Conservation (phyloP, 2,888 invertebrate species). For the Parthenolecanium corni region DNA sequence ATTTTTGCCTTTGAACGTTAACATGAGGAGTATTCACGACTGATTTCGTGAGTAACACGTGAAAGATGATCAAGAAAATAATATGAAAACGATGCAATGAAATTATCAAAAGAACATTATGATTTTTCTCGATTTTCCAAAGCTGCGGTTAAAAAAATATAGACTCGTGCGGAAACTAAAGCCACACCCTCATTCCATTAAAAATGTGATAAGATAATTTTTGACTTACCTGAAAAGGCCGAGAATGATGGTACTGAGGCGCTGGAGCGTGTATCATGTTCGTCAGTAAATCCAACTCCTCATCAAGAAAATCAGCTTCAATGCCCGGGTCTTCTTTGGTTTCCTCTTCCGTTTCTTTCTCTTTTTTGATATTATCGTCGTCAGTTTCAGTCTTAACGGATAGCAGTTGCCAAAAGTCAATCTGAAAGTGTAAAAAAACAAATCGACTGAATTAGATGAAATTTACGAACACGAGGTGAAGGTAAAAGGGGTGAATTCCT, state of each 20-base stretch:
- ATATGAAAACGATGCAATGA: no score
- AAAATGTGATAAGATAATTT: no score
- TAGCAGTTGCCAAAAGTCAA: constrained; percentile 21
- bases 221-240: constrained; percentile 14
- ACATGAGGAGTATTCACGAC: no score
- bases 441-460: no score
- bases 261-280: constrained; percentile 20
- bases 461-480: neutral
- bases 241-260: constrained; percentile 18
- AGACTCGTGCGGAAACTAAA: no score
- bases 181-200: no score
- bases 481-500: neutral
- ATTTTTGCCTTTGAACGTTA: no score
- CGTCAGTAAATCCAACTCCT: constrained; percentile 17
- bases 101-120: no score
- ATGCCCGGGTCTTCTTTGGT: constrained; percentile 22
- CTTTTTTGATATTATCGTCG: constrained; percentile 3
- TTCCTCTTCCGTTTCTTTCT: constrained; percentile 19
- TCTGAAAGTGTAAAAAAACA: neutral
- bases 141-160: no score
- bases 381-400: constrained; percentile 21
- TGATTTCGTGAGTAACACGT: no score
- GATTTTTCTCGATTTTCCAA: no score
- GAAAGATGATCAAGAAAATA: no score
- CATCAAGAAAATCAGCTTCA: constrained; percentile 25